Evolutionary conservation across 35 echinoderm and acorn worm species (phyloP).

Genomic region (Hemicentrotus pulcherrimus): DNA sequence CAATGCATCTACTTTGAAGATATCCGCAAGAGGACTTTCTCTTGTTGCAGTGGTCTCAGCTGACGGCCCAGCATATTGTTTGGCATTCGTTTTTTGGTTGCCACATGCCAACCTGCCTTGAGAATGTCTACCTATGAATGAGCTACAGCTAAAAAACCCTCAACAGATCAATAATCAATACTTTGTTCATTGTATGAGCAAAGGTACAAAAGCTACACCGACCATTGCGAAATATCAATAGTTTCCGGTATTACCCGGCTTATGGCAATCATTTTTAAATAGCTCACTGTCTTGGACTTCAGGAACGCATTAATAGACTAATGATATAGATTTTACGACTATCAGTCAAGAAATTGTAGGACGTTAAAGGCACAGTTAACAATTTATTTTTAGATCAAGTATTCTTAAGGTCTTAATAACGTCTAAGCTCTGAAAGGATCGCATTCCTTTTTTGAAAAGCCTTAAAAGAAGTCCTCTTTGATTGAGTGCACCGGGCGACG

Average conservation of each 20-base stretch:
- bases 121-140: background rate
- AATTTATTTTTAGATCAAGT: background rate
- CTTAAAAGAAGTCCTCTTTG: background rate
- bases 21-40: background rate
- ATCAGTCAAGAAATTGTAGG: background rate
- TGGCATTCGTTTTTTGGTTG: conserved; percentile 3
- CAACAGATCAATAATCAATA: conserved; percentile 13
- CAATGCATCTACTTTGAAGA: background rate
- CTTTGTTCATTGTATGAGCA: background rate
- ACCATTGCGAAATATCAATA: background rate
- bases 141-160: background rate
- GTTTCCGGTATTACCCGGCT: background rate
- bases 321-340: background rate
- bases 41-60: background rate
- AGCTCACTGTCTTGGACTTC: background rate
- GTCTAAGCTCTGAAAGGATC: background rate
- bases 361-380: background rate
- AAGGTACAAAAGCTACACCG: background rate
- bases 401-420: background rate
- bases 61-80: background rate
- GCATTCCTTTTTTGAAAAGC: background rate
- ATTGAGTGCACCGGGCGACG: background rate
- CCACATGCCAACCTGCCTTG: background rate
- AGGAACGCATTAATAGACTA: background rate
- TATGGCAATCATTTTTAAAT: background rate